Conservation (phyloP, 2,888 invertebrate genomes). For the Habrosyne pyritoides region DNA sequence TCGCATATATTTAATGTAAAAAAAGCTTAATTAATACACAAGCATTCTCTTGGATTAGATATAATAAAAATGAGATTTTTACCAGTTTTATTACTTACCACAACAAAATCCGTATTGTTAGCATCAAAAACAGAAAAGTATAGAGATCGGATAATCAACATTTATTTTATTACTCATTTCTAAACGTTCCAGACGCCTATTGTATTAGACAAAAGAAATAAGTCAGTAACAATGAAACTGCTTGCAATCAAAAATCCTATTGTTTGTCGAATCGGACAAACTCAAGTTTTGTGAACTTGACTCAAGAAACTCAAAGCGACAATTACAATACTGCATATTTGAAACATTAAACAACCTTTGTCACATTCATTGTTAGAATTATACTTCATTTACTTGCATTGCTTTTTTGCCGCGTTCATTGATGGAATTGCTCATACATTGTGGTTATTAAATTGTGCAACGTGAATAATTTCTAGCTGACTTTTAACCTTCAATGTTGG, state of each 20-base stretch:
- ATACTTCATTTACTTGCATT: background rate
- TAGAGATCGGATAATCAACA: slow-evolving; percentile 49
- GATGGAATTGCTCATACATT: background rate
- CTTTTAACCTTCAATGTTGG: background rate
- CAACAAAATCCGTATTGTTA: slow-evolving; percentile 53
- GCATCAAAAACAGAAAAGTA: slow-evolving; percentile 59
- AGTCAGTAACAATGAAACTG: slow-evolving; percentile 51
- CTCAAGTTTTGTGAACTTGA: slow-evolving; percentile 58
- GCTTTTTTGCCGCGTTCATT: background rate
- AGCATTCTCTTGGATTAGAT: background rate
- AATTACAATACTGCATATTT: slow-evolving; percentile 6
- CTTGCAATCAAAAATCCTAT: slow-evolving; percentile 21
- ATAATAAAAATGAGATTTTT: background rate
- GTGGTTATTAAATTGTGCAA: background rate
- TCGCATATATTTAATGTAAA: background rate
- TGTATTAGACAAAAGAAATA: slow-evolving; percentile 45
- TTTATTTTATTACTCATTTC: slow-evolving; percentile 36
- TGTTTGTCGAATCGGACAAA: slow-evolving; percentile 20
- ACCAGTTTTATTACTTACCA: slow-evolving; percentile 57
- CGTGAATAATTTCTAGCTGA: background rate
- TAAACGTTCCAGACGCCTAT: slow-evolving; percentile 42
- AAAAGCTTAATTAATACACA: background rate
- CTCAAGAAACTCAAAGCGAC: slow-evolving; percentile 31
- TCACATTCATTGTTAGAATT: background rate
- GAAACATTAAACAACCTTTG: slow-evolving; percentile 6